Base-by-base conservation (phyloP, 2,888 invertebrate genomes). In the Capitulum mitella region DNA sequence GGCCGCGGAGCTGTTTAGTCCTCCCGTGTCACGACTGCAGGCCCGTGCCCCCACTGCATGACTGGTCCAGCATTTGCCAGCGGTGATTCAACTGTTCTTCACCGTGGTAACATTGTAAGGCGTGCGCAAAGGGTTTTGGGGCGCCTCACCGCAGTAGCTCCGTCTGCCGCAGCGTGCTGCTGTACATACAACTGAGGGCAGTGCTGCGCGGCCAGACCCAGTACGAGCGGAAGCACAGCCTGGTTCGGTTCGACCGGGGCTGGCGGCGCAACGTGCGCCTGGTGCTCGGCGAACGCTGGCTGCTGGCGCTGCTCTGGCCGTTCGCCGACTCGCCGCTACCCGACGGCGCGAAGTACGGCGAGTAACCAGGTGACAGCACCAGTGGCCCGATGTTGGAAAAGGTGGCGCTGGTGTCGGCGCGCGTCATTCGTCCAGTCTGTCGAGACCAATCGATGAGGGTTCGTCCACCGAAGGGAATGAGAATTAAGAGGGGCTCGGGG, bases 301-400 rank as follows among this genome's bases (percentile, higher is more conserved):
- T 40, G 22, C 10, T 22, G 37, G 70, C 70, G 6, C 40, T 70
- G 70, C 26, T 70, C 10, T 70, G 70, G 70, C 70, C 70, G 70
- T 1, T 40, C 40, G 70, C 70, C 37, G 26, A 70, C 19, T 70
- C 70, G 19, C 40, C 70, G 26, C 89, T 29, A 92, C 90, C 82
- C 95, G 89, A 84, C 95, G 94, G 43, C 43, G 43, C 43, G 43
- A 12, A 0, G 85, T 54, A 26, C 26, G 14, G 54, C 22, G n/a
- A 26, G 54, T 26, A 19, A 19, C 14, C 26, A 89, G 88, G 16
- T 64, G 64, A 22, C 64, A 19, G 34, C 34, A 34, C 34, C 64
- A 22, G 19, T 10, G n/a, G 6, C 8, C 29, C 8, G 12, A 61
- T 14, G 61, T 8, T 29, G 16, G 12, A 12, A 12, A 29, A 61